Evolutionary conservation across 2,797 vertebrate genomes (phyloP), one percentile per base, ranked within the genome.

Genomic region (Neomorphus geoffroyi): DNA sequence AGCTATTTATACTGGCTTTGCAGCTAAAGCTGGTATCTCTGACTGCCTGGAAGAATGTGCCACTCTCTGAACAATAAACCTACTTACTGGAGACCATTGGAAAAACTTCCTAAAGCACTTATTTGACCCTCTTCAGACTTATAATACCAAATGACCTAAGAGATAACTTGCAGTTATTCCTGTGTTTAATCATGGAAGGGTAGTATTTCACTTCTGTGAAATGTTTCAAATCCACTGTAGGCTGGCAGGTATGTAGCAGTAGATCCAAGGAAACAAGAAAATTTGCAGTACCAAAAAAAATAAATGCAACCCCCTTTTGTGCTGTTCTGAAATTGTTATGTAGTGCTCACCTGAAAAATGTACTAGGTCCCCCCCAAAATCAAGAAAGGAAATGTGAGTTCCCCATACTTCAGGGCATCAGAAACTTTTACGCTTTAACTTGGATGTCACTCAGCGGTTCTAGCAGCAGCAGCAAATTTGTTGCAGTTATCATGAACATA

Each of bases 281-380:
- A 60, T 33, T 23, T 3, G 0, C 41, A 43, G 13, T n/a, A 32
- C 26, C 28, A 66, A 35, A 81, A 73, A 21, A 73, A 82, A 37
- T 12, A 72, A n/a, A 9, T 22, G 10, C 37, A 61, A 28, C 0
- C 0, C 0, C 3, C 2, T 65, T 81, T 54, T 45, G 12, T 48
- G 16, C 14, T 51, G 3, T 54, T 91, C 48, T 61, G 41, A 80
- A 10, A 35, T 12, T 24, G 19, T 7, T 65, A 1, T 2, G 1
- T 61, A 43, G 6, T 57, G 23, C 10, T 61, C 30, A n/a, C 10
- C 4, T 56, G 9, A 45, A 2, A 91, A 18, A 65, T 22, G 61
- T 0, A 35, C 17, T 26, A 41, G 15, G 2, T 64, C 2, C 5
- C 22, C 56, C 56, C 39, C 5, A 18, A 17, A 71, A 73, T 32